Base-by-base conservation (phyloP, 2,888 invertebrate species). In the Bhutanitis thaidina region DNA sequence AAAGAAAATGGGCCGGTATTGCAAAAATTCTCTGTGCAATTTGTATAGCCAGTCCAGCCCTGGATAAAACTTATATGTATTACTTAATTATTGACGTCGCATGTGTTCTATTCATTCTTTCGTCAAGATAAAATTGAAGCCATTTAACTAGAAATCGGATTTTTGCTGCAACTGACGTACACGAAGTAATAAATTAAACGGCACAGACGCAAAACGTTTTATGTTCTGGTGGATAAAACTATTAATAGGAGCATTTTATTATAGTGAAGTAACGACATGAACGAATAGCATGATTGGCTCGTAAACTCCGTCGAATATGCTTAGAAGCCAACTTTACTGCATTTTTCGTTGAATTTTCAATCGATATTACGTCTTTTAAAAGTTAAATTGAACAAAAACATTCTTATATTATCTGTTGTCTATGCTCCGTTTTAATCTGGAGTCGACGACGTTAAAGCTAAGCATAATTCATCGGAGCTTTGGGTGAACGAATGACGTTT, bases 221-320 rank as follows among this genome's bases (percentile, higher is more conserved):
- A 20, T 5, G 20, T 20, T 15, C 13, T 30, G 10, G 4, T 14
- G 14, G 14, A 15, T 30, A 15, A 41, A 29, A 30, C 41, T 41
- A 41, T 30, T 20, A 43, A 43, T 43, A 20, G n/a, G n/a, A 7
- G n/a, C 1, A 34, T 43, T 43, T 43, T 43, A 32, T 43, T 12
- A 34, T 34, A 32, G 9, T 9, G 8, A 13, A 14, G 25, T 32
- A 43, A 43, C 43, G 30, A 43, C 7, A 12, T 34, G 20, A 12
- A 43, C 32, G 32, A 30, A 13, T 29, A 15, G 20, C 34, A 14
- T 32, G 32, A 34, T 43, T 43, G 43, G 3, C 32, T 43, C 32
- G 43, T 43, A 43, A 34, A 43, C 34, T 32, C 5, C 4, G 5
- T n/a, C 16, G 14, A 43, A 15, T 16, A 14, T 14, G 30, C 41